Evolutionary conservation across 2,888 invertebrate species (phyloP).

Genomic region (Tetragnatha montana): DNA sequence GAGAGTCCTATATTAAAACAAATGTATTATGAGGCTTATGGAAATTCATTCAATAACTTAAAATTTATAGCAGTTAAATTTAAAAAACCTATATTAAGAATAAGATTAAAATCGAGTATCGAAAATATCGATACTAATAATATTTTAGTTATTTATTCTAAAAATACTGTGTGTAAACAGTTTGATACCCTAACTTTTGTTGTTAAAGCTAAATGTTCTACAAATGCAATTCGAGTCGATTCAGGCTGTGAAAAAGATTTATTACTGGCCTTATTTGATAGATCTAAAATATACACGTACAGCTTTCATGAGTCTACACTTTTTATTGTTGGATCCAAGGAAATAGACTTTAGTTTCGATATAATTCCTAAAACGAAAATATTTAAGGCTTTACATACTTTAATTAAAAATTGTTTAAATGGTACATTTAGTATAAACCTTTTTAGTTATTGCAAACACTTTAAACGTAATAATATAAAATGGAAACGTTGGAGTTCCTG

Average conservation of each 20-base stretch:
- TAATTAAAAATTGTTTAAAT: neutral
- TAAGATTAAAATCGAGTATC: neutral
- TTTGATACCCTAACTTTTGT: conserved; percentile 27
- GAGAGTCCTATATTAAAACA: neutral
- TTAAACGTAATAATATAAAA: conserved; percentile 14
- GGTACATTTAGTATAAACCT: neutral
- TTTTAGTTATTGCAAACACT: conserved; percentile 13
- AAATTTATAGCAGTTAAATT: conserved; percentile 23
- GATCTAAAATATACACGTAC: neutral
- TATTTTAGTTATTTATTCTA: conserved; percentile 24
- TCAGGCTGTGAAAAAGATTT: conserved; percentile 5
- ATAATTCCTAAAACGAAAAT: conserved; percentile 1
- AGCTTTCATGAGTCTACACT: conserved; percentile 12
- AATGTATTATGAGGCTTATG: conserved; percentile 18
- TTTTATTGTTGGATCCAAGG: conserved; percentile 11
- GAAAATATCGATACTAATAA: conserved; percentile 13
- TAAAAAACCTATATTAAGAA: conserved; percentile 12
- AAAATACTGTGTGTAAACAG: neutral
- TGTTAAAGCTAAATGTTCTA: neutral
- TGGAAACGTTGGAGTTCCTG: conserved; percentile 31
- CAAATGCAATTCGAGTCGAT: neutral
- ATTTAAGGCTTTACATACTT: neutral
- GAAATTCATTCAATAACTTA: neutral
- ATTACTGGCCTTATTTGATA: conserved; percentile 17
- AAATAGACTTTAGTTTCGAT: neutral